Percentiles rank a stretch among this genome's conserved stretches.
phyloP scores from a whole-genome alignment of 2,113 vertebrate genomes.

The Podiceps cristatus region DNA sequence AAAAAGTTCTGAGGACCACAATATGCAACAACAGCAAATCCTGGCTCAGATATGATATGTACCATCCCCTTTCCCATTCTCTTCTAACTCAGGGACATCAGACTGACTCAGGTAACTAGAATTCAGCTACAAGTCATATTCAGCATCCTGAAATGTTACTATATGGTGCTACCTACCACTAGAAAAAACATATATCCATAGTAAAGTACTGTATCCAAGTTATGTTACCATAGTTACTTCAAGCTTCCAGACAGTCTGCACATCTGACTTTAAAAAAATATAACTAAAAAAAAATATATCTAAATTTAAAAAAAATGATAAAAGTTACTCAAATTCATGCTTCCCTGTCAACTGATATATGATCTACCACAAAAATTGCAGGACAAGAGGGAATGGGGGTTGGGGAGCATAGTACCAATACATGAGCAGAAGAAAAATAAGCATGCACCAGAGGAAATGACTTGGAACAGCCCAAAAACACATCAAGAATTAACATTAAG shows the following conservation, averaged over 20 bases:
- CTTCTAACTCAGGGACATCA: neutral
- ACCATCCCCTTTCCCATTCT: neutral
- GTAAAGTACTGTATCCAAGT: neutral
- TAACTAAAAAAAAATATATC: neutral
- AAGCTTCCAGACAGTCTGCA: neutral
- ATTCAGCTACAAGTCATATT: neutral
- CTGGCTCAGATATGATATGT: neutral
- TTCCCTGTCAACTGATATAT: neutral
- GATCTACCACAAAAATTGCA: neutral
- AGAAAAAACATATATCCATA: neutral
- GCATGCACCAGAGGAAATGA: neutral
- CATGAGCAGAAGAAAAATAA: neutral
- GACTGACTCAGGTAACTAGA: neutral
- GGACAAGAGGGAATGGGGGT: neutral
- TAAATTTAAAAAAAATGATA: neutral
- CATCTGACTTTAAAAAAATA: neutral
- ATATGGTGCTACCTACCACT: neutral
- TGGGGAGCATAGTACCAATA: neutral
- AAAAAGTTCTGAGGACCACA: neutral
- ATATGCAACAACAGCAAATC: neutral
- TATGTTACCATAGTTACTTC: neutral
- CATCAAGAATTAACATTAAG: neutral
- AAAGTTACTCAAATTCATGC: neutral
- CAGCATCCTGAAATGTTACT: neutral
- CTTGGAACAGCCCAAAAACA: neutral